Conservation (phyloP, 2,888 invertebrate species). For the Napeogenes sylphis region DNA sequence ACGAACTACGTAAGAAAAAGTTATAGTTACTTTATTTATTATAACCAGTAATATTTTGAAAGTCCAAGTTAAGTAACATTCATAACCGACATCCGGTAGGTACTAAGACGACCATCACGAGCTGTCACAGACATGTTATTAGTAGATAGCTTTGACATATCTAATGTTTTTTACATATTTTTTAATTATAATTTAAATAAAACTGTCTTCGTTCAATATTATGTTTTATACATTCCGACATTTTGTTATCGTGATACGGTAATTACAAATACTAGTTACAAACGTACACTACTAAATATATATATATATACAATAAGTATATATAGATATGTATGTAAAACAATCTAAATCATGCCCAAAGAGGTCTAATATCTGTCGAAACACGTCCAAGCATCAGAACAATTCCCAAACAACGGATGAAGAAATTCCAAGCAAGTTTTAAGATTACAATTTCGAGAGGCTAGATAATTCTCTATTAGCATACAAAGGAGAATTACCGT, state of each 20-base stretch:
- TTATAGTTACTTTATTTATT: no score
- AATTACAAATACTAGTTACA: no score
- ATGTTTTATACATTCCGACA: no score
- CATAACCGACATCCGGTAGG: constrained; percentile 12
- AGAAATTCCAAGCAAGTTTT: constrained; percentile 74
- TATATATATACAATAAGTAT: no score
- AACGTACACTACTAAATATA: no score
- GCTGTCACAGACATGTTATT: constrained; percentile 19
- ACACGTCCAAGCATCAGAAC: constrained; percentile 28
- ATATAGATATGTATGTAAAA: no score
- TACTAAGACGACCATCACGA: constrained; percentile 27
- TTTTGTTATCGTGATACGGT: no score
- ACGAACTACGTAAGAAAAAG: no score
- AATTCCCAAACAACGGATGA: constrained; percentile 66
- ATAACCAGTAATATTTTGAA: constrained; percentile 2
- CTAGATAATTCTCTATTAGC: constrained; percentile 77
- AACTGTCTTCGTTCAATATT: no score
- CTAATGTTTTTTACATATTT: no score
- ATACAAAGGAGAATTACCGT: constrained; percentile 76
- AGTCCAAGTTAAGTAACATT: constrained; percentile 10
- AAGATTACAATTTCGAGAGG: constrained; percentile 75
- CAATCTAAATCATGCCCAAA: neutral
- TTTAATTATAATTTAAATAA: no score
- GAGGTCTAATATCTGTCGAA: constrained; percentile 13
- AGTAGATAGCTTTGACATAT: neutral